Conservation (phyloP, 92 coral and sea anemone species). For the Chrysogorgia sp. region DNA sequence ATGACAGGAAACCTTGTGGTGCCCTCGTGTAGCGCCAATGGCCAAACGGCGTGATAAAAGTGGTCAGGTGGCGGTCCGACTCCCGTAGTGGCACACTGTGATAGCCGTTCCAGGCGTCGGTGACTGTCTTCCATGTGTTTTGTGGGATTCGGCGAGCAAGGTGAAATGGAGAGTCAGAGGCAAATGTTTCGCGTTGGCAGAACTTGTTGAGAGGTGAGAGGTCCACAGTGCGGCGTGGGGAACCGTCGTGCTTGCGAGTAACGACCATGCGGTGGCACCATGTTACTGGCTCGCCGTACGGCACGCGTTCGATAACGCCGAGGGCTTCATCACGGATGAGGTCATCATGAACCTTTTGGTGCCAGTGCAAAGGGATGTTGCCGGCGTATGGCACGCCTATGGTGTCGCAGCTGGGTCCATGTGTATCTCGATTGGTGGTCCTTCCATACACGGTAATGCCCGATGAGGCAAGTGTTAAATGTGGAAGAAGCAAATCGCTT, state of each 20-base stretch:
- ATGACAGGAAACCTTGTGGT: conserved; percentile 68
- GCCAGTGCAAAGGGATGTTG: conserved; percentile 64
- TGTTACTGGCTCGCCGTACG: conserved; percentile 68
- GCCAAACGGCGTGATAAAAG: too few species aligned
- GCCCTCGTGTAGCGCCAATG: conserved; percentile 81
- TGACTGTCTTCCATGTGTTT: too few species aligned
- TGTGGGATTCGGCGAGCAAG: too few species aligned
- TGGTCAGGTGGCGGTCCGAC: conserved; percentile 36
- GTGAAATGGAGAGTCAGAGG: not conserved
- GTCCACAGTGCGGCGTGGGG: conserved; percentile 57
- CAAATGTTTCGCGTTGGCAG: conserved; percentile 1
- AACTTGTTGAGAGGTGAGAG: conserved; percentile 5
- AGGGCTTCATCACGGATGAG: conserved; percentile 67
- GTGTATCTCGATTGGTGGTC: conserved; percentile 46
- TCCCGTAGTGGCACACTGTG: conserved; percentile 44
- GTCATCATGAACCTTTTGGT: conserved; percentile 59
- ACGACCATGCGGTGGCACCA: too few species aligned
- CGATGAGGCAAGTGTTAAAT: conserved; percentile 61
- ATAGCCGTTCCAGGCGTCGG: too few species aligned
- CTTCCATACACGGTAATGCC: too few species aligned
- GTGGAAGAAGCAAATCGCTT: conserved; percentile 53
- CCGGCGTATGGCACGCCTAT: conserved; percentile 66
- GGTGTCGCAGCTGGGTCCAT: conserved; percentile 47
- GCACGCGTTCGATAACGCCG: conserved; percentile 64
- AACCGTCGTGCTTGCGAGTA: conserved; percentile 71